Conservation (phyloP, 2,797 vertebrate genomes). For the Chlorospingus flavigularis region DNA sequence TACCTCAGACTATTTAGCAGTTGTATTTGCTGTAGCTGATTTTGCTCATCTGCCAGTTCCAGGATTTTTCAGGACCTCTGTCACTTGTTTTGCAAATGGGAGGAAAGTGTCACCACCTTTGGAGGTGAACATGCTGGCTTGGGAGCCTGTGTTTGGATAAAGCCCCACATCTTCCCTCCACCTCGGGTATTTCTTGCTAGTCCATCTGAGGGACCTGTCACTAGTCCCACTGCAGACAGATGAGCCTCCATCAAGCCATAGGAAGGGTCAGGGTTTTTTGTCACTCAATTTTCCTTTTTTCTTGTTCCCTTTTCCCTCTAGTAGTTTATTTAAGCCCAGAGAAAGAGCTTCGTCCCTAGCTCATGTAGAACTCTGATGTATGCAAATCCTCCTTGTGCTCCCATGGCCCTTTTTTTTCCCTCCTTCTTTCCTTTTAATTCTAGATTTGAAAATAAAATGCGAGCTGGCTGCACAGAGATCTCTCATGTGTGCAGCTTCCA, state of each 20-base stretch:
- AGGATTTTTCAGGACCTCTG: slow-evolving; percentile 12
- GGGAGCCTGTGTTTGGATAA: not conserved
- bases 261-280: slow-evolving; percentile 1
- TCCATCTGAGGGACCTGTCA: not conserved
- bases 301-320: slow-evolving; percentile 48
- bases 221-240: not conserved
- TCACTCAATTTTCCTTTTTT: slow-evolving; percentile 29
- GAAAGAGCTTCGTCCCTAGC: slow-evolving; percentile 56
- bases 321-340: slow-evolving; percentile 51
- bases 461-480: slow-evolving; percentile 68
- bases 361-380: slow-evolving; percentile 66
- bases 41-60: not conserved
- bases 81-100: not conserved
- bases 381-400: slow-evolving; percentile 74
- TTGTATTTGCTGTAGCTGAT: not conserved
- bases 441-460: slow-evolving; percentile 76
- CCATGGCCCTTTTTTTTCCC: slow-evolving; percentile 50
- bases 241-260: not conserved
- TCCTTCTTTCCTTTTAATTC: slow-evolving; percentile 67
- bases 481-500: slow-evolving; percentile 73
- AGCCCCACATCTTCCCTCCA: not conserved
- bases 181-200: not conserved
- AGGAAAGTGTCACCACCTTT: not conserved
- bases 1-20: slow-evolving; percentile 34
- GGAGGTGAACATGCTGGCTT: not conserved